phyloP scores from a whole-genome alignment of 1,140 invertebrate species.

The Temnothorax longispinosus region DNA sequence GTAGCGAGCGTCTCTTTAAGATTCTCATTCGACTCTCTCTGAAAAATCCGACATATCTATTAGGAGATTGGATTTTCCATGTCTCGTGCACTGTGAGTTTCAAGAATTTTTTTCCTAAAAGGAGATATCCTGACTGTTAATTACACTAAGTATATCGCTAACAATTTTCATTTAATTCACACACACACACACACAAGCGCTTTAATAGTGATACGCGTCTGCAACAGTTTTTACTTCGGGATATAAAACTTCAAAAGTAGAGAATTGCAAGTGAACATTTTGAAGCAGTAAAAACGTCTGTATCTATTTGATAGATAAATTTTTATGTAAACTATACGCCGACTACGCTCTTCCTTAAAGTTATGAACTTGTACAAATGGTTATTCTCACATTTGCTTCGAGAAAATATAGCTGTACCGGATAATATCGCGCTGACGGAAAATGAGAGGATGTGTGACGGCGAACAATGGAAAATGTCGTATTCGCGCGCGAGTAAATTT shows the following conservation, averaged over 20 bases:
- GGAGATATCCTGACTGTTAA: conserved; percentile 20
- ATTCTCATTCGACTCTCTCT: conserved; percentile 41
- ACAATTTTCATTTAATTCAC: conserved; percentile 3
- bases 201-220: background rate
- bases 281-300: background rate
- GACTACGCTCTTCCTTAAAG: background rate
- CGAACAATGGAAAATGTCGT: background rate
- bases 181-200: too few species aligned
- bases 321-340: background rate
- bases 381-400: background rate
- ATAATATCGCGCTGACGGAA: conserved; percentile 4
- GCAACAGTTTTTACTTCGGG: background rate
- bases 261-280: background rate
- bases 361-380: background rate
- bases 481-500: conserved; percentile 46
- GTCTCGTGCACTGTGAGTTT: background rate
- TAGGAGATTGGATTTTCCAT: conserved; percentile 26
- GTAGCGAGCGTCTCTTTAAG: conserved; percentile 57
- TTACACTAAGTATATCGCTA: conserved; percentile 18
- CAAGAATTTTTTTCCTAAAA: background rate
- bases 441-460: background rate
- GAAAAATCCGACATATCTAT: conserved; percentile 39
- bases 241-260: background rate
- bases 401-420: background rate
- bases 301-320: conserved; percentile 13